A percentile compares a stretch with the other conserved stretches of the same genome.
These are phyloP conservation scores for Eumerus sabulonum DNA, from an alignment of 2,888 invertebrate genomes.

Conservation along the genomic window DNA sequence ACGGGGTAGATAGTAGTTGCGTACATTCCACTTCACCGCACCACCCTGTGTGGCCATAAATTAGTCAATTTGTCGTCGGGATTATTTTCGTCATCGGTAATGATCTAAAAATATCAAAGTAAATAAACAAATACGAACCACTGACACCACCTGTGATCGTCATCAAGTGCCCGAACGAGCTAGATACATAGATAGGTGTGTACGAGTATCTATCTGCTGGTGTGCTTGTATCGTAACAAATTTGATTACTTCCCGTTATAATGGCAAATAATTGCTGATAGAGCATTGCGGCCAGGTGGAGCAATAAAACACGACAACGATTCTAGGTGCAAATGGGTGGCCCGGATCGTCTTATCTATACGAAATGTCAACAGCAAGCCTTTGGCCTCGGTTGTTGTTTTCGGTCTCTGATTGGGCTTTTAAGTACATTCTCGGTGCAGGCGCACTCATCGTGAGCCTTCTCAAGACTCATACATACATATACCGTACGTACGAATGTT, in stretches of 20 bases:
- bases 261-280: conserved; percentile 55
- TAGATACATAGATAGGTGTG: too few relatives aligned
- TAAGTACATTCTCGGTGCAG: conserved; percentile 55
- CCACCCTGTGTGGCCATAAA: conserved; percentile 5
- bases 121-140: conserved; percentile 51
- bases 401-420: background rate
- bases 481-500: conserved; percentile 20
- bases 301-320: conserved; percentile 36
- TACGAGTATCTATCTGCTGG: too few relatives aligned
- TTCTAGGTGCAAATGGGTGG: conserved; percentile 55
- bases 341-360: conserved; percentile 49
- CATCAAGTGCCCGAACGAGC: conserved; percentile 26
- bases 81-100: conserved; percentile 47
- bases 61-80: background rate
- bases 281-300: conserved; percentile 43
- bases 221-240: conserved; percentile 53
- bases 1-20: too few relatives aligned
- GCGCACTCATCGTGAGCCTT: conserved; percentile 21
- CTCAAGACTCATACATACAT: too few relatives aligned
- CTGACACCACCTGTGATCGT: conserved; percentile 59
- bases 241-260: conserved; percentile 58
- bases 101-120: conserved; percentile 45
- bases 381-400: too few relatives aligned
- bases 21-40: too few relatives aligned
- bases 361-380: conserved; percentile 7